Evolutionary conservation across 1,140 invertebrate genomes (phyloP).

Genomic region (Drosophila ogumai): DNA sequence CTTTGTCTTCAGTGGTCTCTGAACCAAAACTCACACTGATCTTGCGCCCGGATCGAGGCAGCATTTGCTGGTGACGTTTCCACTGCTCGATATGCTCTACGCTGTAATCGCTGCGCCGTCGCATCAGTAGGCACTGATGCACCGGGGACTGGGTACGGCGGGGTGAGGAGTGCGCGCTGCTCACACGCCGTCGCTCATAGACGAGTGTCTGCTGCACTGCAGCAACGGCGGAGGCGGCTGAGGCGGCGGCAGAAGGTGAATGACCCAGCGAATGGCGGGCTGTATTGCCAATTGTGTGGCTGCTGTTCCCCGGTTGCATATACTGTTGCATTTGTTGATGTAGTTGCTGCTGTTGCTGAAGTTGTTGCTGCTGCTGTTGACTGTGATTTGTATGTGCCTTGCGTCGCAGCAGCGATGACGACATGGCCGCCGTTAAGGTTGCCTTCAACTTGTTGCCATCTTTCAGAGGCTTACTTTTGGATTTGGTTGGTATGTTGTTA

Average conservation of each 20-base stretch:
- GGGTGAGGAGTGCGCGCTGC: conserved; percentile 68
- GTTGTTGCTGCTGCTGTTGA: conserved; percentile 47
- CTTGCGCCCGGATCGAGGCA: conserved; percentile 61
- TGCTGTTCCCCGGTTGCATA: conserved; percentile 18
- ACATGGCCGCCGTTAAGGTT: conserved; percentile 72
- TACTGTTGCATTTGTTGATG: conserved; percentile 58
- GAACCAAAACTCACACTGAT: conserved; percentile 67
- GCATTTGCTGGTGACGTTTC: conserved; percentile 69
- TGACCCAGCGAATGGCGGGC: conserved; percentile 62
- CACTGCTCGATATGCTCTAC: conserved; percentile 76
- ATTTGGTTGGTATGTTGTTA: conserved; percentile 19
- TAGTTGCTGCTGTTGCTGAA: conserved; percentile 25
- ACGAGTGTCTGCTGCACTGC: conserved; percentile 67
- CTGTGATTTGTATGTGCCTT: conserved; percentile 60
- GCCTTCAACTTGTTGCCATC: conserved; percentile 71
- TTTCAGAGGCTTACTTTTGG: conserved; percentile 57
- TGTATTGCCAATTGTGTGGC: conserved; percentile 67
- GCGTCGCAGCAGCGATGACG: conserved; percentile 65
- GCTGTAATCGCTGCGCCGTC: conserved; percentile 79
- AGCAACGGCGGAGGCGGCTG: conserved; percentile 32
- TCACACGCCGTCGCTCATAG: conserved; percentile 64
- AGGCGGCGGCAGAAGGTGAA: conserved; percentile 57
- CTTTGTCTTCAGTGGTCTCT: not conserved
- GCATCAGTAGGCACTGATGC: conserved; percentile 76
- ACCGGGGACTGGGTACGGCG: conserved; percentile 66